These are phyloP conservation scores for Spisula solida DNA, from an alignment of 2,888 invertebrate species.

Conservation along the genomic window DNA sequence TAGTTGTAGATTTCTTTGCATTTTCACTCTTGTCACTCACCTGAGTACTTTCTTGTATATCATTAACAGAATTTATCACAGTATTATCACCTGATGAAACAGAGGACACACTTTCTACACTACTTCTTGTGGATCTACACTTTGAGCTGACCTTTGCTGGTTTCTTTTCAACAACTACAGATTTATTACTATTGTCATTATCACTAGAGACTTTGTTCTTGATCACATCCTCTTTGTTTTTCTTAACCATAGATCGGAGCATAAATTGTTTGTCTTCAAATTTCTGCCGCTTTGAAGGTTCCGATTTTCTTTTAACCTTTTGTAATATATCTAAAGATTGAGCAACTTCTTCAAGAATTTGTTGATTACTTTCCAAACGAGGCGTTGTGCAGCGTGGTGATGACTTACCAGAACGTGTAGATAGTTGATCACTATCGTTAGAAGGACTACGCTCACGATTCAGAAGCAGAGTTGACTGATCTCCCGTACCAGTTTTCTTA, in stretches of 20 bases:
- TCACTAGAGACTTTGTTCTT: neutral
- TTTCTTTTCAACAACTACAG: neutral
- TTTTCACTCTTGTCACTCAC: neutral
- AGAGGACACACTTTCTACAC: slow-evolving; percentile 16
- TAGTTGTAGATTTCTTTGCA: slow-evolving; percentile 42
- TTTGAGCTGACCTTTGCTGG: neutral
- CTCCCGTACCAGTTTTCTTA: neutral
- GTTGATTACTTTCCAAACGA: slow-evolving; percentile 21
- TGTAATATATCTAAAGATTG: slow-evolving; percentile 54
- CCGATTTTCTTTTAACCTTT: slow-evolving; percentile 50
- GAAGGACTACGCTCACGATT: neutral
- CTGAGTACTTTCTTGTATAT: slow-evolving; percentile 6
- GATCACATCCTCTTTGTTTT: neutral
- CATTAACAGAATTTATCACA: slow-evolving; percentile 5
- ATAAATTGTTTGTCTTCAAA: slow-evolving; percentile 60
- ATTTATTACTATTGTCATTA: neutral
- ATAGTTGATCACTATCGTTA: slow-evolving; percentile 20
- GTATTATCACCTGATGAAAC: slow-evolving; percentile 15
- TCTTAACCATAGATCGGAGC: slow-evolving; percentile 59
- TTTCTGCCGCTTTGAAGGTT: slow-evolving; percentile 27
- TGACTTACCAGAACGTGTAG: slow-evolving; percentile 41
- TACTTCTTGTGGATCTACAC: neutral
- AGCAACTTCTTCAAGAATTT: slow-evolving; percentile 65
- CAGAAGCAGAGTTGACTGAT: neutral
- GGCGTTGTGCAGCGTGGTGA: slow-evolving; percentile 35